These are phyloP conservation scores for Gobio occitaniae DNA, from an alignment of 2,797 vertebrate species.

Conservation along the genomic window DNA sequence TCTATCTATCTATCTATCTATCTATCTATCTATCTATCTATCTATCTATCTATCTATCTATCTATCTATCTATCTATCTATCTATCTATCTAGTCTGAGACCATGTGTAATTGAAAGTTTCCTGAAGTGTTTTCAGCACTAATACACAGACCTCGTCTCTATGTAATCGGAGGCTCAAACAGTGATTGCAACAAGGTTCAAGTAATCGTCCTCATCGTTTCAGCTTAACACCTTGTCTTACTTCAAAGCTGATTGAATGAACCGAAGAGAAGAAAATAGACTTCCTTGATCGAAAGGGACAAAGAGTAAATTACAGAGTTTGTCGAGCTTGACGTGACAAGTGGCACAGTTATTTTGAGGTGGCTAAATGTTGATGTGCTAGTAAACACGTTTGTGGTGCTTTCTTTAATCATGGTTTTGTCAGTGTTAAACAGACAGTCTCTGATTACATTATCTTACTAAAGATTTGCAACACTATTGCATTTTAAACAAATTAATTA, in stretches of 20 bases:
- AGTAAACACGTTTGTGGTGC: not conserved
- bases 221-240: conserved; percentile 29
- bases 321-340: conserved; percentile 24
- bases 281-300: conserved; percentile 43
- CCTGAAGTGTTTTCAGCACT: conserved; percentile 4
- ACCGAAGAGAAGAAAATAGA: conserved; percentile 33
- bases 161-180: not conserved
- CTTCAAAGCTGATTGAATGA: conserved; percentile 45
- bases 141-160: conserved; percentile 7
- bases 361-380: not conserved
- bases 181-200: conserved; percentile 15
- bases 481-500: not conserved
- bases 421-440: not conserved
- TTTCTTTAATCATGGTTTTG: conserved; percentile 21
- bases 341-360: conserved; percentile 12
- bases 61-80: too few species aligned
- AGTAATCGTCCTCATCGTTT: conserved; percentile 31
- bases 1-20: too few species aligned
- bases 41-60: too few species aligned
- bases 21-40: too few species aligned
- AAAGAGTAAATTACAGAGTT: conserved; percentile 47
- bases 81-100: not conserved
- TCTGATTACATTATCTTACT: not conserved
- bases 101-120: not conserved
- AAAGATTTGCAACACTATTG: not conserved